phyloP scores from a whole-genome alignment of 2,113 vertebrate genomes.

The Corythaeola cristata region DNA sequence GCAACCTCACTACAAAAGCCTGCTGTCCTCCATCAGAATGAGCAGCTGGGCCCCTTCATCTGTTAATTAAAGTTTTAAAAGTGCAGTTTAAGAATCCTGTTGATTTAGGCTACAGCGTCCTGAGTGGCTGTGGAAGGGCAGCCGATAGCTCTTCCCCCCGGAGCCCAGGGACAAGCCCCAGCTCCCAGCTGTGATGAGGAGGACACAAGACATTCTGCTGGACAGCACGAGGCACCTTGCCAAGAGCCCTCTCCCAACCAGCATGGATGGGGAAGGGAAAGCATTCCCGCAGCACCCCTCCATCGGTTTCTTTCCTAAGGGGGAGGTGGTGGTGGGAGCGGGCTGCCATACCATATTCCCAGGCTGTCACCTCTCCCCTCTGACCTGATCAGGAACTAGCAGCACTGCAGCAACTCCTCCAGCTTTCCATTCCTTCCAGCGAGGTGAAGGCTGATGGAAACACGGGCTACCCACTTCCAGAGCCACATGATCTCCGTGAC shows the following conservation, averaged over 20 bases:
- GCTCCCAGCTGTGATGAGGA: rapidly evolving
- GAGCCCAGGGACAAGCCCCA: not conserved
- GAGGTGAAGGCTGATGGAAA: not conserved
- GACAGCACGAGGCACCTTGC: not conserved
- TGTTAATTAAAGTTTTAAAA: not conserved
- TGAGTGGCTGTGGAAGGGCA: not conserved
- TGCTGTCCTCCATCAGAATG: not conserved
- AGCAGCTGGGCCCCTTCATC: not conserved
- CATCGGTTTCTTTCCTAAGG: not conserved
- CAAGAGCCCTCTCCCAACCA: not conserved
- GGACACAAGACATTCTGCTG: not conserved
- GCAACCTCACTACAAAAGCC: not conserved
- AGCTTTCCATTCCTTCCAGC: not conserved
- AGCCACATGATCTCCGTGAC: not conserved
- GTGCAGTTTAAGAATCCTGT: not conserved
- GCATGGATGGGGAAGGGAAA: not conserved
- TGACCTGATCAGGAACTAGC: not conserved
- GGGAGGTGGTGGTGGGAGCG: not conserved
- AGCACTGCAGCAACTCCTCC: not conserved
- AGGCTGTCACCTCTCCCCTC: not conserved
- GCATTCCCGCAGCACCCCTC: not conserved
- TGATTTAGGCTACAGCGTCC: not conserved
- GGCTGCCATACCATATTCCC: not conserved
- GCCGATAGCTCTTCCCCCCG: not conserved
- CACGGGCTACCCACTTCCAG: not conserved